phyloP scores from a whole-genome alignment of 2,888 invertebrate genomes.

The Microchrysa polita region DNA sequence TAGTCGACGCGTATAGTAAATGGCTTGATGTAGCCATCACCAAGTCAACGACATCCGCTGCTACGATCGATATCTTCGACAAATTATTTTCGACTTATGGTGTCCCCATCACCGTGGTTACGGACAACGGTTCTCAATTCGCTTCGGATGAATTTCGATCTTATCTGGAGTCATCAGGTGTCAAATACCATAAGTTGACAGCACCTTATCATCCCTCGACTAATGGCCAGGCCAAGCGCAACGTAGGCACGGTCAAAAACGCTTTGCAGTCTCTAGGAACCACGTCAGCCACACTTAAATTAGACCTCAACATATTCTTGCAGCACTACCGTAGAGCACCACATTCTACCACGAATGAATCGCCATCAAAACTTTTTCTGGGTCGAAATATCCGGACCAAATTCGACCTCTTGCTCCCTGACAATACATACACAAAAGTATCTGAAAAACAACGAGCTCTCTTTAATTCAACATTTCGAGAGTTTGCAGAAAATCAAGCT shows the following conservation, averaged over 20 bases:
- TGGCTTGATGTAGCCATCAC: too few relatives aligned
- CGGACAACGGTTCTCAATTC: slow-evolving; percentile 48
- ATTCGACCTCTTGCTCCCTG: slow-evolving; percentile 45
- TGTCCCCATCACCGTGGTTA: slow-evolving; percentile 43
- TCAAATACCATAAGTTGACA: slow-evolving; percentile 43
- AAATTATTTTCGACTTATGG: slow-evolving; percentile 47
- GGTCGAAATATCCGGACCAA: slow-evolving; percentile 49
- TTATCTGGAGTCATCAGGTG: slow-evolving; percentile 39
- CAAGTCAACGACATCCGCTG: background rate
- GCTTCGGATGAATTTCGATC: slow-evolving; percentile 39
- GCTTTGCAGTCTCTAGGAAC: too few relatives aligned
- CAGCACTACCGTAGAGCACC: slow-evolving; percentile 50
- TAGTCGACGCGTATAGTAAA: too few relatives aligned
- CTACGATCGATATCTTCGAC: slow-evolving; percentile 40
- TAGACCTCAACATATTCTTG: slow-evolving; percentile 38
- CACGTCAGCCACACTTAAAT: background rate
- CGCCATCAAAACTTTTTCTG: slow-evolving; percentile 52
- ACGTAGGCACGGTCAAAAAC: slow-evolving; percentile 22
- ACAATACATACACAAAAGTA: background rate
- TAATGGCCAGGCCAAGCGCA: slow-evolving; percentile 51
- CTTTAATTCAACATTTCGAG: background rate
- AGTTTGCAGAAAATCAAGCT: background rate
- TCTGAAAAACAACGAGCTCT: background rate
- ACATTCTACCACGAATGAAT: slow-evolving; percentile 45
- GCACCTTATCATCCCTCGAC: slow-evolving; percentile 45